Percentiles rank a stretch among this genome's conserved stretches.
These are phyloP conservation scores for Geophilus truncorum DNA, from an alignment of 2,888 invertebrate genomes.

Conservation along the genomic window DNA sequence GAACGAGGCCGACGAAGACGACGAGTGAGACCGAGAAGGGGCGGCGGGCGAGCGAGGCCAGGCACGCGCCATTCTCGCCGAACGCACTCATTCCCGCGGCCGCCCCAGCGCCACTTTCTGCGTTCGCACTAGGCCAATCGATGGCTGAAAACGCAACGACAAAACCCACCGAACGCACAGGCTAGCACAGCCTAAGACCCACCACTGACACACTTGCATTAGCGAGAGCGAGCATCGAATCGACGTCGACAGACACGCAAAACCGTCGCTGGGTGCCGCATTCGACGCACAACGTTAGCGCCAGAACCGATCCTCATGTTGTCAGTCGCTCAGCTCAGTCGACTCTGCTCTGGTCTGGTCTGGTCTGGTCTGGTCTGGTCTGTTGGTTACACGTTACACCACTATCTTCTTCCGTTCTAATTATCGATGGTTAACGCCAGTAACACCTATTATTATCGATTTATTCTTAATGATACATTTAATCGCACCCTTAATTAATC, in stretches of 20 bases:
- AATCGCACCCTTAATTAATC: too few relatives aligned
- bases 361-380: too few relatives aligned
- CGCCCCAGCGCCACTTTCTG: slow-evolving; percentile 11
- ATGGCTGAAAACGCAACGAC: not conserved
- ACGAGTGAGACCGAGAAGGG: not conserved
- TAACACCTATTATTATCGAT: too few relatives aligned
- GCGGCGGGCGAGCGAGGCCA: slow-evolving; percentile 6
- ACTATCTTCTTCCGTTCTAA: too few relatives aligned
- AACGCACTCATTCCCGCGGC: slow-evolving; percentile 25
- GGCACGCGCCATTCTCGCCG: slow-evolving; percentile 22
- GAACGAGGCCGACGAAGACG: not conserved
- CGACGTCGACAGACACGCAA: not conserved
- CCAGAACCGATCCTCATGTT: not conserved
- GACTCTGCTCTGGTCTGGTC: too few relatives aligned
- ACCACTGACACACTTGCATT: not conserved
- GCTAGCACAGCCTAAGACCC: not conserved
- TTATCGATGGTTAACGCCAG: too few relatives aligned
- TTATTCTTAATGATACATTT: too few relatives aligned
- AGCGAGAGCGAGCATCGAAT: not conserved
- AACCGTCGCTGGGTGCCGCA: not conserved
- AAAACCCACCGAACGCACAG: not conserved
- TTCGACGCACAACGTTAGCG: not conserved
- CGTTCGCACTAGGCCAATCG: not conserved
- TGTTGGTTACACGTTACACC: too few relatives aligned
- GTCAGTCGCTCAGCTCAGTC: too few relatives aligned